Percentiles rank a stretch among this genome's conserved stretches.
Evolutionary conservation across 2,113 vertebrate genomes (phyloP).

Genomic region (Pitta sordida): DNA sequence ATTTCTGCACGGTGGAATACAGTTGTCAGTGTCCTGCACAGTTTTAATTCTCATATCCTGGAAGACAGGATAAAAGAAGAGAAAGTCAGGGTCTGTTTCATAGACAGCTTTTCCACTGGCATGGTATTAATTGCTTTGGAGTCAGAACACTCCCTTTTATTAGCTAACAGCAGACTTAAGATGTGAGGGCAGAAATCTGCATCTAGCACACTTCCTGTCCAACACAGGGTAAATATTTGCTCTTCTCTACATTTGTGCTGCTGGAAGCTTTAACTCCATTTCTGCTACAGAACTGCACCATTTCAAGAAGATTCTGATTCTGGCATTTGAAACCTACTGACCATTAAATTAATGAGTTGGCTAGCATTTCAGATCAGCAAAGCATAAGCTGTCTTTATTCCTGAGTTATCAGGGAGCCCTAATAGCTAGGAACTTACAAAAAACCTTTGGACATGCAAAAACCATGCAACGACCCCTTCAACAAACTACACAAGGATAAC

Average conservation of each 20-base stretch:
- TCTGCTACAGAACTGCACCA: background rate
- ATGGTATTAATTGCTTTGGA: background rate
- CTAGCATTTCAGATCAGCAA: background rate
- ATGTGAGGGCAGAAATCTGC: background rate
- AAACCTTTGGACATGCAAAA: background rate
- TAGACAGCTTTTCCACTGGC: background rate
- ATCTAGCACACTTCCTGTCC: background rate
- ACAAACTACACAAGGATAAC: background rate
- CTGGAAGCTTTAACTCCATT: background rate
- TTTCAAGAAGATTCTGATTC: background rate
- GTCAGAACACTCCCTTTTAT: background rate
- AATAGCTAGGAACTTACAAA: background rate
- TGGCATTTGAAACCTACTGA: slow-evolving; percentile 1
- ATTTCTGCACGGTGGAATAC: background rate
- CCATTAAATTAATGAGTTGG: background rate
- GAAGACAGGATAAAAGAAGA: background rate
- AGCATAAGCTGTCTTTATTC: background rate
- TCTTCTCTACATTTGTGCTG: background rate
- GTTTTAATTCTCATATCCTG: background rate
- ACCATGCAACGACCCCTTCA: fast-evolving
- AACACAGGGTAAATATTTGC: slow-evolving; percentile 28
- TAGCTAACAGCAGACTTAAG: background rate
- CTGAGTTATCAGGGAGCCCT: background rate
- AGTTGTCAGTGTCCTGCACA: background rate
- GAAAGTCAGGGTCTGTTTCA: background rate